Evolutionary conservation across 2,888 invertebrate genomes (phyloP).

Genomic region (Stenichneumon culpator): DNA sequence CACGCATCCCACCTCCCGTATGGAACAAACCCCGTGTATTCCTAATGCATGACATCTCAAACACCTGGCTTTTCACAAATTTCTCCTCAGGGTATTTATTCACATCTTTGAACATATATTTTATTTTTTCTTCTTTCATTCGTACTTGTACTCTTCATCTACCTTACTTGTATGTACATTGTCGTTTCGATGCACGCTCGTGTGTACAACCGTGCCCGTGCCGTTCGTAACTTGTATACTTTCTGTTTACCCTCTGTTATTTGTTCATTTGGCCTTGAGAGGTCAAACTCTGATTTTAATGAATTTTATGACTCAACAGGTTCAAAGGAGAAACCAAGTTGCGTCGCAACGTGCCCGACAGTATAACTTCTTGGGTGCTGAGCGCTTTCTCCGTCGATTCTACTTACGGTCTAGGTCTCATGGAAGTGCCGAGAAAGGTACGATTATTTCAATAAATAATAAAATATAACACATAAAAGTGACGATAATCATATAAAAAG

Average conservation of each 20-base stretch:
- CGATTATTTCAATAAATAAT: background rate
- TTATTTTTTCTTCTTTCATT: conserved; percentile 44
- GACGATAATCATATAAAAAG: background rate
- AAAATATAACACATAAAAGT: background rate
- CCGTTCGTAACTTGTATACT: conserved; percentile 14
- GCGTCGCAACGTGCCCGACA: conserved; percentile 91
- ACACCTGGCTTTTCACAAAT: conserved; percentile 94
- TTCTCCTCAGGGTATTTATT: conserved; percentile 91
- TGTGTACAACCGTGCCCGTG: conserved; percentile 16
- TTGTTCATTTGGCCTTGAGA: conserved; percentile 7
- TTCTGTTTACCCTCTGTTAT: background rate
- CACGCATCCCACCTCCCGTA: conserved; percentile 92
- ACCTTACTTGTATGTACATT: background rate
- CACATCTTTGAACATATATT: conserved; percentile 65
- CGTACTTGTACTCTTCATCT: conserved; percentile 13
- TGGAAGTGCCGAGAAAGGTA: conserved; percentile 88
- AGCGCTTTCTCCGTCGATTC: conserved; percentile 94
- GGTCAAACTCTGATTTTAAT: background rate
- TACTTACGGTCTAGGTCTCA: conserved; percentile 91
- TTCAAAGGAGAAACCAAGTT: conserved; percentile 88
- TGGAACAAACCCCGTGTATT: conserved; percentile 93
- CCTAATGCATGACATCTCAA: conserved; percentile 89
- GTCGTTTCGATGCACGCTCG: conserved; percentile 24
- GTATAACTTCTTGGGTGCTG: conserved; percentile 94
- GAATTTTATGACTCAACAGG: conserved; percentile 73